A percentile compares a stretch with the other conserved stretches of the same genome.
These are phyloP conservation scores for Allacma fusca DNA, from an alignment of 2,888 invertebrate species.

Conservation along the genomic window DNA sequence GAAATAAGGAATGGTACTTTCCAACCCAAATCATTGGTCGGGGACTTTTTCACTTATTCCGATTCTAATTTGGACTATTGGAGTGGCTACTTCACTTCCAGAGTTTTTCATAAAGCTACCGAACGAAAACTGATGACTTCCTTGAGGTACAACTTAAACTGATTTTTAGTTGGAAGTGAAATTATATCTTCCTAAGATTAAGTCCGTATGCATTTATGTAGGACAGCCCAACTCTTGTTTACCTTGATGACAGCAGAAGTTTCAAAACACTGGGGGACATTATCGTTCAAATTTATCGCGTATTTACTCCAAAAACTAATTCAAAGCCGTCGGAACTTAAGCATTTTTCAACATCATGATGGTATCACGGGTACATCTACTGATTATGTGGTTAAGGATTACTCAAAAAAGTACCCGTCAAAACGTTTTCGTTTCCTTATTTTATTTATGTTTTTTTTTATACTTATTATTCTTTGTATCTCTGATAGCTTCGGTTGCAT, in stretches of 20 bases:
- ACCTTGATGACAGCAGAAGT: slow-evolving; percentile 58
- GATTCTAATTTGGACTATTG: slow-evolving; percentile 94
- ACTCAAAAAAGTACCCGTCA: slow-evolving; percentile 81
- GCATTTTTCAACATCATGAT: slow-evolving; percentile 97
- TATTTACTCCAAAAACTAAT: slow-evolving; percentile 66
- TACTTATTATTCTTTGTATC: too few species aligned
- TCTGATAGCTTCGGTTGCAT: too few species aligned
- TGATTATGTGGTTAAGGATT: slow-evolving; percentile 89
- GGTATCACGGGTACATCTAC: slow-evolving; percentile 88
- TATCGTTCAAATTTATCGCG: not conserved
- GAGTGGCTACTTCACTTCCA: slow-evolving; percentile 94
- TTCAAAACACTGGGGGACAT: slow-evolving; percentile 42
- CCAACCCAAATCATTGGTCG: slow-evolving; percentile 69
- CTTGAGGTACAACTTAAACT: too few species aligned
- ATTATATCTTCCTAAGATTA: too few species aligned
- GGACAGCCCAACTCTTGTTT: slow-evolving; percentile 55
- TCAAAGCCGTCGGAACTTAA: slow-evolving; percentile 77
- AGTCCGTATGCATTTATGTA: too few species aligned
- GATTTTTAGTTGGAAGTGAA: too few species aligned
- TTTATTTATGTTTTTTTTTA: too few species aligned
- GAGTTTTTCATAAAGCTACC: slow-evolving; percentile 86
- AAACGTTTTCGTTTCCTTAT: slow-evolving; percentile 55
- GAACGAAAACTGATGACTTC: slow-evolving; percentile 77
- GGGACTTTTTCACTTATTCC: slow-evolving; percentile 96
- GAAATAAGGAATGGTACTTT: not conserved